Conservation (phyloP, 2,797 vertebrate genomes). For the Carduelis carduelis region DNA sequence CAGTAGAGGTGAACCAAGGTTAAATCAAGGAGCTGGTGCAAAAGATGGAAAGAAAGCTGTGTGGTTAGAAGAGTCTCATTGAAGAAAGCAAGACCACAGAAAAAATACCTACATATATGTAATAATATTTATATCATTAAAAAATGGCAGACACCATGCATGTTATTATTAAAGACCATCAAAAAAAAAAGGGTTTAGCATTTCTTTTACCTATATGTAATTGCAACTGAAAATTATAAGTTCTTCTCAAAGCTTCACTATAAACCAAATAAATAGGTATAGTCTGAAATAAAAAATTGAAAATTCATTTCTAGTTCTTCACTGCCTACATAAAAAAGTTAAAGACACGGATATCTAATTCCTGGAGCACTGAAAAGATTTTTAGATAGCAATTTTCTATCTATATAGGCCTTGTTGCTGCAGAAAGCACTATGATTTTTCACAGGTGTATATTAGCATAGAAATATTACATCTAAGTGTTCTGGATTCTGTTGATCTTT, state of each 20-base stretch:
- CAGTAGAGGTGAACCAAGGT: background rate
- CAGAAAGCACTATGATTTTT: background rate
- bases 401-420: background rate
- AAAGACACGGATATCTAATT: background rate
- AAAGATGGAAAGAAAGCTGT: background rate
- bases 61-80: background rate
- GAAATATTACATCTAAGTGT: background rate
- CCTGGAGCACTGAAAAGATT: background rate
- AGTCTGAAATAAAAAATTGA: background rate
- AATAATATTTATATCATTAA: background rate
- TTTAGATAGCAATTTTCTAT: background rate
- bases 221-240: background rate
- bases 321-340: background rate
- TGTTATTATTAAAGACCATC: background rate
- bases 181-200: background rate
- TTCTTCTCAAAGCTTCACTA: background rate
- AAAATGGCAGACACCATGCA: background rate
- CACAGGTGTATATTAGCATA: background rate
- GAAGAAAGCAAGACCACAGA: background rate
- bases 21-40: background rate
- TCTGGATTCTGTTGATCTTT: background rate
- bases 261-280: background rate
- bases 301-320: background rate
- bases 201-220: background rate
- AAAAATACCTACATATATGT: background rate